These are phyloP conservation scores for Luscinia megarhynchos DNA, from an alignment of 2,797 vertebrate species.

Conservation along the genomic window DNA sequence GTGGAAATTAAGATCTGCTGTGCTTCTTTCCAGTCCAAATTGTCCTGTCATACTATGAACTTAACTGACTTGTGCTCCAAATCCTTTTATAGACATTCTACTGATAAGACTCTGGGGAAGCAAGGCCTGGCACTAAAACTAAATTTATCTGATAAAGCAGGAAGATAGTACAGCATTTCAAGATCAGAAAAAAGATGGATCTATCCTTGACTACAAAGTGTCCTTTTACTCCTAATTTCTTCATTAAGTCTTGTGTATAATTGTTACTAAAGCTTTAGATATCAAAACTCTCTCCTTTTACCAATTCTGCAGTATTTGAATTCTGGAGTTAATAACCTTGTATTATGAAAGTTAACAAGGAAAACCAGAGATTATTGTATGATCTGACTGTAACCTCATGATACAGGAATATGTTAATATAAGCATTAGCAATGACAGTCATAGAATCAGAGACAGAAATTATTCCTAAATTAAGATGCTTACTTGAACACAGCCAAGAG, in stretches of 20 bases:
- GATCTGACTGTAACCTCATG: not conserved
- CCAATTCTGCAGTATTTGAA: not conserved
- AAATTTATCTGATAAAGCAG: not conserved
- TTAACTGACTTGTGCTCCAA: not conserved
- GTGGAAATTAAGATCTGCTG: not conserved
- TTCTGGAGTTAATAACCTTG: not conserved
- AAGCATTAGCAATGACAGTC: not conserved
- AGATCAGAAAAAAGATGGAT: not conserved
- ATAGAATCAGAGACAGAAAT: not conserved
- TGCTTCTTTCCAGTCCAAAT: not conserved
- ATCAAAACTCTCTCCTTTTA: not conserved
- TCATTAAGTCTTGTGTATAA: not conserved
- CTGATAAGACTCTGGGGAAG: not conserved
- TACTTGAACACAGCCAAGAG: not conserved
- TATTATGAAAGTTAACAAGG: not conserved
- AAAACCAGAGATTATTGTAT: not conserved
- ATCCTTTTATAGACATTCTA: not conserved
- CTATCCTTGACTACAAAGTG: not conserved
- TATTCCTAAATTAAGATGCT: not conserved
- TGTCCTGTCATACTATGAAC: not conserved
- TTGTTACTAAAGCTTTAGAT: not conserved
- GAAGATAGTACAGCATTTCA: not conserved
- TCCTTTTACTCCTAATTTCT: not conserved
- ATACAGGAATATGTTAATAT: not conserved
- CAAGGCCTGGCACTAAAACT: not conserved